Base-by-base conservation (phyloP, 2,888 invertebrate genomes). In the Drosophila mimica region DNA sequence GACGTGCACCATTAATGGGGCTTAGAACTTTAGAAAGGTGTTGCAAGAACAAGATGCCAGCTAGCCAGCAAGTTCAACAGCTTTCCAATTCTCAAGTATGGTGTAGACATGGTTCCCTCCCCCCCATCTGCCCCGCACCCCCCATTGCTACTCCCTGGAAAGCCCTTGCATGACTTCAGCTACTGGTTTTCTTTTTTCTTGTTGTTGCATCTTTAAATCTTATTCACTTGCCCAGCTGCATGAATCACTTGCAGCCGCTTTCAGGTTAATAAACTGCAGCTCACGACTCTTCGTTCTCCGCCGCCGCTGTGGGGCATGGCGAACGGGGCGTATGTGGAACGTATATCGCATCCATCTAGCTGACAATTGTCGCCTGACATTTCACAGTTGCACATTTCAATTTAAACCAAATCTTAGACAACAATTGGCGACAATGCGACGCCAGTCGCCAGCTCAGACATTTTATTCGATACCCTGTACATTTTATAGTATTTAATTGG, bases 311-410 rank as follows among this genome's bases (percentile, higher is more conserved):
- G 46, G 36, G 58, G 70, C 64, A 25, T 77, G 80, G 43, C 74
- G 1, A 61, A 75, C 79, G 80, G 74, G 74, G 73, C 84, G 84
- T 82, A 83, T 85, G 80, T 76, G 82, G 61, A 75, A 88, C 46
- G 25, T 38, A 56, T 85, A 79, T 82, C 85, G 86, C 85, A 86
- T 86, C 88, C 85, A 86, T 86, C 85, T 86, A 86, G 86, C 53
- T 65, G 88, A 85, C 90, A 91, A 91, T 91, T 91, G 88, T 65
- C 77, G 71, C 77, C 83, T 91, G 91, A 91, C 91, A 91, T 89
- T 85, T 89, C 76, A 74, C 88, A 90, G 89, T 90, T 91, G 91
- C 91, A 91, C 91, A 91, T 91, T 91, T 91, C 91, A 92, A 91
- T 91, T 91, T 83, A 91, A 91, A 74, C 71, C 60, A 74, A 78